Percentiles rank a stretch among this genome's conserved stretches.
Evolutionary conservation across 2,113 vertebrate species (phyloP).

Genomic region (Clupea harengus): DNA sequence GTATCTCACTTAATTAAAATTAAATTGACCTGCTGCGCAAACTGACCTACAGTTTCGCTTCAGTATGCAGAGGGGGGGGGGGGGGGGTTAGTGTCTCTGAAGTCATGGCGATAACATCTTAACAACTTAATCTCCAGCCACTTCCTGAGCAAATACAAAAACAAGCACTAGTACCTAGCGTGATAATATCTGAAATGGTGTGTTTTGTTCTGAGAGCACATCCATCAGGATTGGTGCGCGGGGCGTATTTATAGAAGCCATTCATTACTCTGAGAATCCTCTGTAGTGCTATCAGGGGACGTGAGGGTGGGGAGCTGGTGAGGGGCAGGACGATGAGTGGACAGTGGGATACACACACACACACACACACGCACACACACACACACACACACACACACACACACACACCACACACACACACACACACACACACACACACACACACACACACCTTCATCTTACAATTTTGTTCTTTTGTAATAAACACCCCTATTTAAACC

Average conservation of each 20-base stretch:
- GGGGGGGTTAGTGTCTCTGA: background rate
- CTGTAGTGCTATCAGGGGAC: background rate
- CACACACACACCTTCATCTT: background rate
- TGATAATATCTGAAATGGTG: background rate
- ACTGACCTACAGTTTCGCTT: background rate
- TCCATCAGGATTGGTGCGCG: background rate
- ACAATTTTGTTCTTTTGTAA: background rate
- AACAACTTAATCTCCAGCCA: constrained; percentile 16
- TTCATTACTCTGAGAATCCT: background rate
- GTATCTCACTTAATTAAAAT: background rate
- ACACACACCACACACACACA: background rate
- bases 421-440: constrained; percentile 2
- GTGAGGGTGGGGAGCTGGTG: background rate
- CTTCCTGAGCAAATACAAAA: background rate
- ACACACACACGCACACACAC: background rate
- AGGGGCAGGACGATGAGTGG: background rate
- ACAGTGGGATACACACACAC: background rate
- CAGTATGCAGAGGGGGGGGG: background rate
- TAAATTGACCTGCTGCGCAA: background rate
- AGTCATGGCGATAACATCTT: background rate
- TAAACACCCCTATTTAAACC: background rate
- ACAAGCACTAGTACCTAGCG: background rate
- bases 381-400: background rate
- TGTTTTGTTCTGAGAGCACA: background rate
- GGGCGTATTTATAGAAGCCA: background rate